phyloP scores from a whole-genome alignment of 1,140 invertebrate species.

The Sarcophaga peregrina region DNA sequence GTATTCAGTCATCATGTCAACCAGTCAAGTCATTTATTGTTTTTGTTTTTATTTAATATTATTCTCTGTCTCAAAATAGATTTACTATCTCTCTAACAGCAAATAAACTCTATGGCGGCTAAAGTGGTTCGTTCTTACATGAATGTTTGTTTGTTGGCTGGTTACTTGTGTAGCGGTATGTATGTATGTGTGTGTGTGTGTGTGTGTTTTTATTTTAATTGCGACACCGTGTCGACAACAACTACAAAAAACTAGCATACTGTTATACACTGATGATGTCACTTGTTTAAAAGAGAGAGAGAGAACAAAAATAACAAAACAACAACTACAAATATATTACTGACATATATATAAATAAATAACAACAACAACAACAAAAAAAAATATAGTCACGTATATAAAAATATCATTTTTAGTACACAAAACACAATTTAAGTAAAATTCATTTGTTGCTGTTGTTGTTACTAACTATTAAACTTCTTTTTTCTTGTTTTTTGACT shows the following conservation, averaged over 20 bases:
- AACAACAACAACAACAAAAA: constrained; percentile 6
- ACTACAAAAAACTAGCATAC: background rate
- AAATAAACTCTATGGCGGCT: background rate
- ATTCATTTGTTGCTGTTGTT: background rate
- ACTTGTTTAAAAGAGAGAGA: constrained; percentile 29
- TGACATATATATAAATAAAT: background rate
- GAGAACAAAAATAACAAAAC: background rate
- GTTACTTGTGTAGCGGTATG: background rate
- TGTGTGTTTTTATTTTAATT: constrained; percentile 32
- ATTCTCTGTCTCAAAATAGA: constrained; percentile 9
- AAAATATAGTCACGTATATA: constrained; percentile 4
- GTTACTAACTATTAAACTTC: background rate
- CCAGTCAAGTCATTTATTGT: background rate
- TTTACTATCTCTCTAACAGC: background rate
- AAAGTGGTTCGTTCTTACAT: constrained; percentile 24
- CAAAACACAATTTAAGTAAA: background rate
- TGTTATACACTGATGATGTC: constrained; percentile 32
- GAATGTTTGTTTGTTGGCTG: background rate
- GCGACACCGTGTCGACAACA: constrained; percentile 40
- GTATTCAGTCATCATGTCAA: constrained; percentile 16
- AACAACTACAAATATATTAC: constrained; percentile 1
- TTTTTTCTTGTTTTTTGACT: too few species aligned
- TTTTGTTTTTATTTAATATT: background rate
- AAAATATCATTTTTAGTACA: background rate
- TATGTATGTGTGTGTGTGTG: background rate